Base-by-base conservation (phyloP, 2,888 invertebrate genomes). In the Fragum fragum region DNA sequence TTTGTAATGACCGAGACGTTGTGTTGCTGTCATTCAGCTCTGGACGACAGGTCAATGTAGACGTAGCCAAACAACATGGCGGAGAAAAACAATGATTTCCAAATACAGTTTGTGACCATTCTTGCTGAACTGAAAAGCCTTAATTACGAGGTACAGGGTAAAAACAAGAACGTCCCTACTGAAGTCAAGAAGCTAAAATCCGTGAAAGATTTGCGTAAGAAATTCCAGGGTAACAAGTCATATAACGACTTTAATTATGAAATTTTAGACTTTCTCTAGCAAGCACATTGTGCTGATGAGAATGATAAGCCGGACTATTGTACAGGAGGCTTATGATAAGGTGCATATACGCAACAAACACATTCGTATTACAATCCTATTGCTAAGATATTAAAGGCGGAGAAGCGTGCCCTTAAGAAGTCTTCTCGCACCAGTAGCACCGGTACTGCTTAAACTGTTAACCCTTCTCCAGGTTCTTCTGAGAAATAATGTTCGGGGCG, bases 181-280 rank as follows among this genome's bases (percentile, higher is more conserved):
- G 70, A 70, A 28, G 70, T 70, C 47, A 70, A 52, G 52, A 70
- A 70, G n/a, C 26, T 70, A 2, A 26, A 42, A 52, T 47, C 47
- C 1, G 47, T 26, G 6, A 23, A 70, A 52, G 52, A 70, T 23
- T n/a, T 70, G 11, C 18, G 9, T 11, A 52, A 52, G 70, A 70
- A 52, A 52, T 70, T 42, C n/a, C n/a, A 47, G 23, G 52, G 70
- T 70, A 47, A 70, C 52, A 70, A 70, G 28, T 9, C 42, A 1
- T 52, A 70, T 23, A 28, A 52, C 29, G 70, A 70, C 29, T 70
- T 70, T 23, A 26, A 70, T 53, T 52, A 21, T 47, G 53, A 53
- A n/a, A 52, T 52, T 52, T 36, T 26, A 23, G 70, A 70, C 21
- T 11, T 52, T 70, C 14, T 53, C 1, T 52, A 52, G 29, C 70